These are phyloP conservation scores for Tragelaphus oryx DNA, from an alignment of 2,797 vertebrate species.

Conservation along the genomic window DNA sequence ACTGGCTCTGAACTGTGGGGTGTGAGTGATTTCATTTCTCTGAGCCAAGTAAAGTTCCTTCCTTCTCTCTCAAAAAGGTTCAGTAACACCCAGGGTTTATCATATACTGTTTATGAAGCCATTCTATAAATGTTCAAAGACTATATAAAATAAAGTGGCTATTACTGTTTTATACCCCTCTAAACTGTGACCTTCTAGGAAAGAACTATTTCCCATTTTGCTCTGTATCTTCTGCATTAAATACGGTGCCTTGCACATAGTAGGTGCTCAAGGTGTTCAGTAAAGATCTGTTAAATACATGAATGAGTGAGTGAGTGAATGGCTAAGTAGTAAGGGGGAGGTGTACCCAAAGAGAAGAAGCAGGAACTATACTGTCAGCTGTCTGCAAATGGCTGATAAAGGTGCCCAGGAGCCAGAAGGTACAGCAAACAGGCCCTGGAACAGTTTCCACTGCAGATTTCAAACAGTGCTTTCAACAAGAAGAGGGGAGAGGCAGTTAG, in stretches of 20 bases:
- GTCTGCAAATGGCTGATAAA: no score
- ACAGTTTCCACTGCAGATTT: background rate
- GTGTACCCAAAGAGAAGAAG: background rate
- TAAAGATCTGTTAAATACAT: background rate
- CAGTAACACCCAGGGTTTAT: background rate
- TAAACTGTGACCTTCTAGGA: background rate
- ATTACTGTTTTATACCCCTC: background rate
- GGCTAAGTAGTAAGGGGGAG: background rate
- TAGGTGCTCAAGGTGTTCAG: background rate
- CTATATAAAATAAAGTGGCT: background rate
- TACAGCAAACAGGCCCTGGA: accelerated
- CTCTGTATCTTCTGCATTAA: background rate
- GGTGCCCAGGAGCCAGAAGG: background rate
- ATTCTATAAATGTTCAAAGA: background rate
- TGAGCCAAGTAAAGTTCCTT: background rate
- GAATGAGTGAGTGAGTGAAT: background rate
- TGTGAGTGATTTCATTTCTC: background rate
- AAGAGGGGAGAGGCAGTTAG: background rate
- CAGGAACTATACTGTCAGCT: background rate
- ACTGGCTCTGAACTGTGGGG: background rate
- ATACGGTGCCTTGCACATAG: background rate
- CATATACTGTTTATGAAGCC: background rate
- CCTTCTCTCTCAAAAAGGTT: background rate
- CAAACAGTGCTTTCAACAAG: background rate
- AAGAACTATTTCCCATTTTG: background rate